Conservation (phyloP, 2,888 invertebrate species). For the Lasioglossum vierecki region DNA sequence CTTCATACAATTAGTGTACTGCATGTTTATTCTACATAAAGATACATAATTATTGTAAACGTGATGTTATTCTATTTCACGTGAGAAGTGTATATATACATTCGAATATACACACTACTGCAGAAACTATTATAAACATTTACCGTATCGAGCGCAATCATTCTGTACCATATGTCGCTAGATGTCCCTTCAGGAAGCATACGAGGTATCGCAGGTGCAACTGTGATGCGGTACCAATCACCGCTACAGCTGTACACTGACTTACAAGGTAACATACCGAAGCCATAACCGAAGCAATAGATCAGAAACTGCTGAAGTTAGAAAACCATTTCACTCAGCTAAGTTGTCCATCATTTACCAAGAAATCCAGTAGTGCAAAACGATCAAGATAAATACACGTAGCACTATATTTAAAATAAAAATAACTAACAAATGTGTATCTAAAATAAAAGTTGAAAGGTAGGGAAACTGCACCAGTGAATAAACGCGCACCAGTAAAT, state of each 20-base stretch:
- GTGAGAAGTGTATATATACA: neutral
- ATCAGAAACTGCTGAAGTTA: slow-evolving; percentile 2
- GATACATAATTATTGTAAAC: neutral
- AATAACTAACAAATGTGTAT: neutral
- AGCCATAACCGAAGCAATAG: neutral
- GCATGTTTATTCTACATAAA: neutral
- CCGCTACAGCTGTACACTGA: neutral
- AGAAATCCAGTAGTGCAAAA: neutral
- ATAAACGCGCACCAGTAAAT: too few species aligned
- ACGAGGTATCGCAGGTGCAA: slow-evolving; percentile 6
- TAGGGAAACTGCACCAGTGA: neutral
- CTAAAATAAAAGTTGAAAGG: neutral
- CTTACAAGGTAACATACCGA: slow-evolving; percentile 5
- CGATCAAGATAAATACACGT: neutral
- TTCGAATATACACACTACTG: neutral
- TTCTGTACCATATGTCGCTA: neutral
- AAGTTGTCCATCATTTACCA: neutral
- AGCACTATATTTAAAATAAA: neutral
- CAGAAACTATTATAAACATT: neutral
- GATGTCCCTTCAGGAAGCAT: neutral
- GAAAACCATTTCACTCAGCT: neutral
- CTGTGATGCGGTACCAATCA: slow-evolving; percentile 7
- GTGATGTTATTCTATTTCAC: neutral
- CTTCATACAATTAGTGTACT: neutral
- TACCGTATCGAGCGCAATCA: neutral